Conservation (phyloP, 2,797 vertebrate species). For the Danio aesculapii region DNA sequence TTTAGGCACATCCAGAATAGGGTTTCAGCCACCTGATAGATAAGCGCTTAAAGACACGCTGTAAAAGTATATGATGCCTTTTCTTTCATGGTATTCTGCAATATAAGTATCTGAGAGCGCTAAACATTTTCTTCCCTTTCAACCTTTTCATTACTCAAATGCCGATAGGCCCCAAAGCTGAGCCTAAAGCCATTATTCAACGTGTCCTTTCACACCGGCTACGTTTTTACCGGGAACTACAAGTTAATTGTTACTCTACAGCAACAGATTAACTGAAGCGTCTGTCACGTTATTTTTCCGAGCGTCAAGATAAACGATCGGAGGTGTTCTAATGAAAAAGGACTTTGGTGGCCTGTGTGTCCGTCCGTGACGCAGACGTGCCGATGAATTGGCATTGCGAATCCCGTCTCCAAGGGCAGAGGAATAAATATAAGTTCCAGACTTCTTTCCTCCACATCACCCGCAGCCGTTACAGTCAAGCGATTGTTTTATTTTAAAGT, state of each 20-base stretch:
- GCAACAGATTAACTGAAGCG: slow-evolving; percentile 23
- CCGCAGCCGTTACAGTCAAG: slow-evolving; percentile 69
- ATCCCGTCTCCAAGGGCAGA: slow-evolving; percentile 75
- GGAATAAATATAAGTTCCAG: slow-evolving; percentile 79
- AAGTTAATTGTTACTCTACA: slow-evolving; percentile 45
- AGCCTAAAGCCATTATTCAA: slow-evolving; percentile 39
- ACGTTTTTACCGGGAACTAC: slow-evolving; percentile 22
- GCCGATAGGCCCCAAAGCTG: slow-evolving; percentile 38
- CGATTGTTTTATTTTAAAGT: slow-evolving; percentile 81
- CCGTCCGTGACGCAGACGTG: slow-evolving; percentile 73
- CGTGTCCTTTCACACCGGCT: slow-evolving; percentile 17
- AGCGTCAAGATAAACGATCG: slow-evolving; percentile 73
- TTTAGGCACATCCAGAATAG: slow-evolving; percentile 63
- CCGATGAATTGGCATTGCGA: slow-evolving; percentile 75
- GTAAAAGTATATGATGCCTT: slow-evolving; percentile 56
- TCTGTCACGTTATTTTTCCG: slow-evolving; percentile 49
- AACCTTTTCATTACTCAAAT: slow-evolving; percentile 43
- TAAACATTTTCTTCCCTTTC: slow-evolving; percentile 46
- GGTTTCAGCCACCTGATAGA: slow-evolving; percentile 59
- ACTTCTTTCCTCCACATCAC: slow-evolving; percentile 69
- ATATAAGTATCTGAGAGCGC: slow-evolving; percentile 54
- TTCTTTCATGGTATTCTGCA: slow-evolving; percentile 58
- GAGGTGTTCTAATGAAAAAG: slow-evolving; percentile 78
- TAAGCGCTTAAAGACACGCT: slow-evolving; percentile 64
- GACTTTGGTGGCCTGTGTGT: slow-evolving; percentile 69